Base-by-base conservation (phyloP, 1,140 invertebrate species). In the Rhagoletis pomonella region DNA sequence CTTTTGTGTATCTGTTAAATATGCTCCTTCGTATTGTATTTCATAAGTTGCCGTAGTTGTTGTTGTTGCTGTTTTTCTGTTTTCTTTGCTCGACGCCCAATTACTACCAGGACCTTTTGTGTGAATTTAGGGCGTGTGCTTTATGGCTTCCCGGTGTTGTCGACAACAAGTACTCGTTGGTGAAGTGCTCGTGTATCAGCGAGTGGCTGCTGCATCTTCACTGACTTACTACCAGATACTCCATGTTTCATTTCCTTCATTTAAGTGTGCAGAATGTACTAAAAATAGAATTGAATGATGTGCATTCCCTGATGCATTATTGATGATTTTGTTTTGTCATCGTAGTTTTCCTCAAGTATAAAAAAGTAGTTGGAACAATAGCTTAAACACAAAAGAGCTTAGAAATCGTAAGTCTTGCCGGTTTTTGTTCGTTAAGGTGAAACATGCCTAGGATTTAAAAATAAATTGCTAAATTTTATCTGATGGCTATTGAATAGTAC, bases 101-200 rank as follows among this genome's bases (percentile, higher is more conserved):
- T 67, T 67, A 42, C 65, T 29, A 77, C 19, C 69, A 77, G 69
- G 69, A 77, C 29, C 69, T 77, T 77, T 77, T 77, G 69, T 77
- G 69, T 77, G 69, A 77, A 77, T 77, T 77, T 77, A 77, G 69
- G 69, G 69, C 69, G 69, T 77, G 69, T 77, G 69, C 69, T 77
- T 77, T 77, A 77, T 77, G 44, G 69, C 69, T 77, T 77, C 69
- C 69, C 69, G 44, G 39, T 77, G 44, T 67, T 29, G 44, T 77
- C 17, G 69, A 77, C 69, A 64, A 59, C 7, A 7, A 59, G 7
- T 59, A 59, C 58, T 59, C 58, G 58, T 6, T 29, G 29, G 29
- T 29, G 29, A 47, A 77, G 69, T 47, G 10, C 69, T n/a, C 69
- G 47, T 77, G 69, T n/a, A 50, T 9, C 69, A 44, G 69, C 6